Evolutionary conservation across 2,888 invertebrate genomes (phyloP).

Genomic region (Halictus ligatus): DNA sequence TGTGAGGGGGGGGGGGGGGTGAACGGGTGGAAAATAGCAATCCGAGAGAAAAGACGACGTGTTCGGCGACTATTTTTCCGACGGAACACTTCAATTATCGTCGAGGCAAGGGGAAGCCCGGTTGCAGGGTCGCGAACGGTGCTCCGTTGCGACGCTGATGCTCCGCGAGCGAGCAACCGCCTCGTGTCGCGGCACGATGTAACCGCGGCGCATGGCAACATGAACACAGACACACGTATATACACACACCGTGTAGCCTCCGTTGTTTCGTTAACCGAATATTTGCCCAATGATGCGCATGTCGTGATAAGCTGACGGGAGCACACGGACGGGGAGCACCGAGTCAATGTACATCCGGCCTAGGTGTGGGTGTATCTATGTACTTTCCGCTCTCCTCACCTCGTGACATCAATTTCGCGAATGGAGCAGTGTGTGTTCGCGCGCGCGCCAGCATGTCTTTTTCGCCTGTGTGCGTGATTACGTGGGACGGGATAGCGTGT

Average conservation of each 20-base stretch:
- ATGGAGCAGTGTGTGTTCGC: slow-evolving; percentile 22
- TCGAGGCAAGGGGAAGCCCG: slow-evolving; percentile 39
- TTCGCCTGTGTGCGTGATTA: background rate
- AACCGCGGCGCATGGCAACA: slow-evolving; percentile 26
- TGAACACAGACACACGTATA: background rate
- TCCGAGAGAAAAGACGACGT: background rate
- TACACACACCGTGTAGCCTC: slow-evolving; percentile 31
- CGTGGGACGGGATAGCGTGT: background rate
- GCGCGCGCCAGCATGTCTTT: background rate
- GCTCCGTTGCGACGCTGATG: slow-evolving; percentile 18
- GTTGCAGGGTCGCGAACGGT: slow-evolving; percentile 3
- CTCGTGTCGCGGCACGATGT: slow-evolving; percentile 35
- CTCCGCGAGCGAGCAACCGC: slow-evolving; percentile 37
- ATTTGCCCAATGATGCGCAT: slow-evolving; percentile 75
- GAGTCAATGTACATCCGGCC: slow-evolving; percentile 63
- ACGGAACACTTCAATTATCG: slow-evolving; percentile 56
- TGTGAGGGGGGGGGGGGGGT: background rate
- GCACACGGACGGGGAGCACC: slow-evolving; percentile 27
- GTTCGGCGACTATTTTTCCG: slow-evolving; percentile 48
- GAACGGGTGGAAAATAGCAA: background rate
- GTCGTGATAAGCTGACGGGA: slow-evolving; percentile 70
- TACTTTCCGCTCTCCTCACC: slow-evolving; percentile 60
- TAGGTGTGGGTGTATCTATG: slow-evolving; percentile 44
- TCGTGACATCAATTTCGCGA: slow-evolving; percentile 68
- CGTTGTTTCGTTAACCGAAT: slow-evolving; percentile 74